A percentile compares a stretch with the other conserved stretches of the same genome.
These are phyloP conservation scores for Bicyclus anynana DNA, from an alignment of 1,140 invertebrate genomes.

Conservation along the genomic window DNA sequence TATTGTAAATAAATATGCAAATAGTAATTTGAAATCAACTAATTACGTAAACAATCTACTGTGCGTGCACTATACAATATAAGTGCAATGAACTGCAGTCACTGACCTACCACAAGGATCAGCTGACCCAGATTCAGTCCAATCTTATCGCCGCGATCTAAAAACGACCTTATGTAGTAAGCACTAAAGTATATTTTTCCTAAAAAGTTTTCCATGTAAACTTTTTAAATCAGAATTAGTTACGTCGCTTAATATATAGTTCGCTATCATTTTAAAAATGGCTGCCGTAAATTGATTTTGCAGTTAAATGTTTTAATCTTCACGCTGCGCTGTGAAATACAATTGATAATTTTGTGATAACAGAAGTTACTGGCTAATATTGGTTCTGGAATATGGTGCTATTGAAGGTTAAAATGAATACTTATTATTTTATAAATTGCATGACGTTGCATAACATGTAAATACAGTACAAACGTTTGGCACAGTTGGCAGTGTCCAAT, in stretches of 20 bases:
- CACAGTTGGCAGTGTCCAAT: too few species aligned
- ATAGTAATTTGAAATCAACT: constrained; percentile 18
- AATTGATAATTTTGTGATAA: not conserved
- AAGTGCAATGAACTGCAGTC: constrained; percentile 40
- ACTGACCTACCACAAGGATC: constrained; percentile 53
- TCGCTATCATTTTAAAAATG: constrained; percentile 5
- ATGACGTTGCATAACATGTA: too few species aligned
- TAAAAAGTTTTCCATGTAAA: not conserved
- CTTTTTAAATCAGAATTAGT: not conserved
- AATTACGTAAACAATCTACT: constrained; percentile 20
- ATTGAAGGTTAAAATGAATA: too few species aligned
- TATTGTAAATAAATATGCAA: constrained; percentile 3
- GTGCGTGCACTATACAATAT: constrained; percentile 17
- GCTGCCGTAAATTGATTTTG: not conserved
- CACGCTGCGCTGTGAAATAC: not conserved
- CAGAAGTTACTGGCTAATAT: not conserved
- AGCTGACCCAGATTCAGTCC: constrained; percentile 30
- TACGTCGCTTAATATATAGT: not conserved
- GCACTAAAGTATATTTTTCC: not conserved
- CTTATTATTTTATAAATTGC: too few species aligned
- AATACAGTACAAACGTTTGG: too few species aligned
- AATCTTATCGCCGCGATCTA: not conserved
- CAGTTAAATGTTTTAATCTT: not conserved
- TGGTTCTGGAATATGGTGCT: too few species aligned
- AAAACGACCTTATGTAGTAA: not conserved